Evolutionary conservation across 2,888 invertebrate genomes (phyloP), one percentile per base, ranked within the genome.

Genomic region (Rhagonycha fulva): DNA sequence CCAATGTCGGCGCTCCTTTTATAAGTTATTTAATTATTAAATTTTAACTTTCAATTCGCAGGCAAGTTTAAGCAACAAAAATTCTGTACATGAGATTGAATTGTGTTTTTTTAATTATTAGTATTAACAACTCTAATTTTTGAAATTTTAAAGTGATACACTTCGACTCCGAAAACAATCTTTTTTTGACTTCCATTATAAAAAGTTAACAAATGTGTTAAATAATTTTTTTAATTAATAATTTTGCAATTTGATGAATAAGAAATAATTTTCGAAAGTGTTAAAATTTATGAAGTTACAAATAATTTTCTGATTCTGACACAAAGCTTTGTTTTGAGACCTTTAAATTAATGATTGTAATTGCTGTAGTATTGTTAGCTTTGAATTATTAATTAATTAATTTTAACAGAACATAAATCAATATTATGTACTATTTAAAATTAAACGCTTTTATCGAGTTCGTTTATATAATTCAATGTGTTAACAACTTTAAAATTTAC

Each of bases 251-350:
- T n/a, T 47, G 47, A 47, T 47, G 47, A 47, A 47, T 47, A 24
- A 66, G n/a, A 66, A 66, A 66, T 66, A 24, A 23, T 73, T 69
- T 73, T 28, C 47, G 69, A 69, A 62, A 68, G 69, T 73, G 66
- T 74, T 19, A 24, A 30, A 62, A 63, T 62, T 63, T 74, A 47
- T 60, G 62, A 66, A 19, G 71, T 71, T 72, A 74, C 63, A 78
- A 81, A 78, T 78, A 78, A 81, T 80, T 78, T 78, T 75, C 81
- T 77, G 73, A 79, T 71, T 79, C 80, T 81, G 81, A 78, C 79
- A 77, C 72, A 67, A 74, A 73, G 75, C 70, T 77, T 81, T 72
- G 80, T 79, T 79, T 76, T 72, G 62, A 70, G 78, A 73, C 78
- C 80, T 77, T 80, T 70, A 76, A 80, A 81, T 80, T 80, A 81